A percentile compares a stretch with the other conserved stretches of the same genome.
phyloP scores from a whole-genome alignment of 2,797 vertebrate genomes.

The Tenualosa thibaudeaui region DNA sequence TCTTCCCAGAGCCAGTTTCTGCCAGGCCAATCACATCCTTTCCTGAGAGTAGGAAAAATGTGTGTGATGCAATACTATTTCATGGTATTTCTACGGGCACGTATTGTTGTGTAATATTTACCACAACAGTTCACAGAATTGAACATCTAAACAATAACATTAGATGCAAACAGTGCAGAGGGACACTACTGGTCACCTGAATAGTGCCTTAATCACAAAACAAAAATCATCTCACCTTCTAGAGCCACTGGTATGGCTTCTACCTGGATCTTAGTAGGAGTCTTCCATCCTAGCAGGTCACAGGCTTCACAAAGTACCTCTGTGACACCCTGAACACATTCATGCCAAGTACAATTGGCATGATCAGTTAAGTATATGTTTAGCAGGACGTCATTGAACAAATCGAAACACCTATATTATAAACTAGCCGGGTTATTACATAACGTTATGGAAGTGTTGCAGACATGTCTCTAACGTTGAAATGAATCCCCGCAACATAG shows the following conservation, averaged over 20 bases:
- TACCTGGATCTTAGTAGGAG: constrained; percentile 91
- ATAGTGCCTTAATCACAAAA: background rate
- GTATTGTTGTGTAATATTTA: background rate
- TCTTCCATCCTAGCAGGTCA: constrained; percentile 93
- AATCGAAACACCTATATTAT: too few relatives aligned
- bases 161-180: background rate
- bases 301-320: constrained; percentile 96
- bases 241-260: constrained; percentile 93
- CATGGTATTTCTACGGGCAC: background rate
- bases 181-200: background rate
- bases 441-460: too few relatives aligned
- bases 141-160: background rate
- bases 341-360: background rate
- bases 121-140: background rate
- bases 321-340: constrained; percentile 83
- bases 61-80: background rate
- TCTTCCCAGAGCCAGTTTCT: constrained; percentile 97
- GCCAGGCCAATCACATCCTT: constrained; percentile 93
- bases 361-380: background rate
- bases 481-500: too few relatives aligned
- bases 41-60: constrained; percentile 66
- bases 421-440: too few relatives aligned
- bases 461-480: too few relatives aligned
- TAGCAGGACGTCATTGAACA: too few relatives aligned
- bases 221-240: constrained; percentile 75